Base-by-base conservation (phyloP, 2,888 invertebrate genomes). In the Euzophera pinguis region DNA sequence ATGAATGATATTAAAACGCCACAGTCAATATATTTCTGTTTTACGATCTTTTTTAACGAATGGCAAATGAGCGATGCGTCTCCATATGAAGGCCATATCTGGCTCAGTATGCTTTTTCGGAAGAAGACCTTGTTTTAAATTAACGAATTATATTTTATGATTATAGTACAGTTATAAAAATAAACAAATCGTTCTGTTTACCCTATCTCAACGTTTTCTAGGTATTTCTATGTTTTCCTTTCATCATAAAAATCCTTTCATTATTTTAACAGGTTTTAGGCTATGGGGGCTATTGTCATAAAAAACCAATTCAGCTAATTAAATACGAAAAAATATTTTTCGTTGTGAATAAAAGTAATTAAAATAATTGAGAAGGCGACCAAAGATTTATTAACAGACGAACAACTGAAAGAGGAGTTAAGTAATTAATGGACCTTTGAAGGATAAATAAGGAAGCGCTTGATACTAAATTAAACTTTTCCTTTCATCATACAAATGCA, bases 311-410 rank as follows among this genome's bases (percentile, higher is more conserved):
- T 14, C 9, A 39, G 16, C 8, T 37, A 37, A 22, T 48, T 12
- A 37, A 45, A 45, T 32, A 55, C 47, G 47, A 34, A 7, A 55
- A 54, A 53, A 43, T 52, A 22, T 51, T 59, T 53, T 51, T 42
- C 53, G 43, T 52, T 55, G 53, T 57, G 58, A 65, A 63, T 64
- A 62, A 62, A 60, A 61, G 55, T 62, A 54, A 62, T 60, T 66
- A 65, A 64, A 65, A 65, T 65, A 60, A 67, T 65, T 58, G 62
- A 48, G 54, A 49, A 52, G 56, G 54, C 54, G 52, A 54, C 55
- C 57, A 51, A 55, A 61, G 59, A 69, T 66, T 68, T 66, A 71
- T 69, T 60, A 61, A 59, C 56, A 50, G 53, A 55, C 57, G 62
- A 53, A 56, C 53, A 43, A 53, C 39, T 13, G 47, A 50, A 55